Evolutionary conservation across 2,113 vertebrate genomes (phyloP), one percentile per base, ranked within the genome.

Genomic region (Passer montanus): DNA sequence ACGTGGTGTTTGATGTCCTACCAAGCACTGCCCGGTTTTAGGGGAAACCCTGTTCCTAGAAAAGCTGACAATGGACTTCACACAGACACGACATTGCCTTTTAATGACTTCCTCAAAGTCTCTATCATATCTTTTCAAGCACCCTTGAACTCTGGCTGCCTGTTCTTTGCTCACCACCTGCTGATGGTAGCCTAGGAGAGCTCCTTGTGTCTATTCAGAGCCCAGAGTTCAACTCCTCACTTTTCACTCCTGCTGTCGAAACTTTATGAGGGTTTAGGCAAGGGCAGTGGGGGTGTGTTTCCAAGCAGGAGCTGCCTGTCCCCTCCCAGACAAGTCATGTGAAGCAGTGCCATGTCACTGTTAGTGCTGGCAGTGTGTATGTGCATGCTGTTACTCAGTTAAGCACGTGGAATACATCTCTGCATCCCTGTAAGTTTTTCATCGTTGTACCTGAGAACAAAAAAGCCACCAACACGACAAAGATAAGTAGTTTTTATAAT

Each of bases 311-410:
- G 93, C 62, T 17, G 41, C 91, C 87, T 96, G 97, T 98, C 94
- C 94, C 72, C 67, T 91, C 84, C 84, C 91, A 93, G 94, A 56
- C 86, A 91, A 88, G 97, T 98, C 98, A 97, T 62, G 64, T 85
- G 92, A 91, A 91, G 83, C 87, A 85, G 91, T 72, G 89, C 87
- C 90, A 62, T 76, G 89, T 94, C 91, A 83, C 80, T 78, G 84
- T 44, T 33, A 55, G 52, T 53, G 39, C 84, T 95, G 88, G 94
- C 94, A 96, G 59, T 2, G 33, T 62, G 13, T 24, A 6, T 47
- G 76, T 7, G 17, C 43, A 3, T 0, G 11, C 83, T 89, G 80
- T 90, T 80, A 58, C 78, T 85, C 19, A 14, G 41, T 13, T 27
- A 28, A 80, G 72, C 21, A 15, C n/a, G 28, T 49, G 53, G 62